phyloP scores from a whole-genome alignment of 2,113 vertebrate genomes.

The Dermatemys mawii region DNA sequence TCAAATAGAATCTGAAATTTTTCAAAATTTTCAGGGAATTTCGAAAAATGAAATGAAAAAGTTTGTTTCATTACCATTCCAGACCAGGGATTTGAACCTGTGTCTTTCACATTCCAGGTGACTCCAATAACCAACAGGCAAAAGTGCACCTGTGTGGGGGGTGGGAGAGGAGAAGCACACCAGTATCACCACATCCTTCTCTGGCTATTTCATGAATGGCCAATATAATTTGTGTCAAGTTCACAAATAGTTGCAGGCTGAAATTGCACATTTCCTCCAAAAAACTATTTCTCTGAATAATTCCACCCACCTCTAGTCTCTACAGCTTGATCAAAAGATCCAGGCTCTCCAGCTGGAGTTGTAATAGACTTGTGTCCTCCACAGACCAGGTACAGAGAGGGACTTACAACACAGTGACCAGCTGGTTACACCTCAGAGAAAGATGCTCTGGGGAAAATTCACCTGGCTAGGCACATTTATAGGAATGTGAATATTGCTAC shows the following conservation, averaged over 20 bases:
- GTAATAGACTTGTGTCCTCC: neutral
- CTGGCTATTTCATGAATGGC: neutral
- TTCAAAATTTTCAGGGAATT: neutral
- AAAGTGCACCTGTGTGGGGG: neutral
- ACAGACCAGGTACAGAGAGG: neutral
- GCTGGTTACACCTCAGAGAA: neutral
- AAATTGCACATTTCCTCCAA: neutral
- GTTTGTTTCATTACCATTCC: neutral
- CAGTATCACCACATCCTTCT: neutral
- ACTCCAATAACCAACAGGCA: neutral
- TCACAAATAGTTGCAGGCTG: neutral
- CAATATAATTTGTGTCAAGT: neutral
- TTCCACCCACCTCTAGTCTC: neutral
- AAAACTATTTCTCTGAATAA: neutral
- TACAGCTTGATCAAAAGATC: neutral
- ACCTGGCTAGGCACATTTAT: neutral
- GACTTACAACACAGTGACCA: neutral
- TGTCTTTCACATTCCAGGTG: neutral
- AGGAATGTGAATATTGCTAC: neutral
- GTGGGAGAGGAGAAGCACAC: neutral
- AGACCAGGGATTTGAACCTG: too few species aligned
- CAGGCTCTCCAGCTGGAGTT: neutral
- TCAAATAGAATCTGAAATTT: too few species aligned
- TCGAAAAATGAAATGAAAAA: too few species aligned
- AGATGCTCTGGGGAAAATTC: neutral